Evolutionary conservation across 2,888 invertebrate species (phyloP).

Genomic region (Drosophila limbata): DNA sequence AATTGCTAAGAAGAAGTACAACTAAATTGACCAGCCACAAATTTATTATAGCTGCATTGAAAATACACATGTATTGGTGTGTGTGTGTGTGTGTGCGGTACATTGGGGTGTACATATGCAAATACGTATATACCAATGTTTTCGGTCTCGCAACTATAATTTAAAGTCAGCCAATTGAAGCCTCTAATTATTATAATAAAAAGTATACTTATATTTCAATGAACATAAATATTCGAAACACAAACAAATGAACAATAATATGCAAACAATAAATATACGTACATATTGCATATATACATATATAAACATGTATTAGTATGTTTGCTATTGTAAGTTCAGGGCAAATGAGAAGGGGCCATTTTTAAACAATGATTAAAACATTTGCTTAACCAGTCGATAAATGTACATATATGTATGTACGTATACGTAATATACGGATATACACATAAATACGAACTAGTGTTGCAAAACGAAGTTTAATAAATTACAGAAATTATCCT

Average conservation of each 20-base stretch:
- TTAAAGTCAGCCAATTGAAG: not conserved
- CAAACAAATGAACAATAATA: conserved; percentile 17
- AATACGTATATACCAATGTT: conserved; percentile 1
- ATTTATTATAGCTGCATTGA: conserved; percentile 80
- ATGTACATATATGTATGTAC: not conserved
- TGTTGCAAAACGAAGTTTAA: too few species aligned
- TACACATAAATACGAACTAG: too few species aligned
- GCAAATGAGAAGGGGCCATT: not conserved
- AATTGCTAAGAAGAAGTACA: conserved; percentile 40
- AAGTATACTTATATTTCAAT: conserved; percentile 23
- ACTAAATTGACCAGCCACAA: conserved; percentile 63
- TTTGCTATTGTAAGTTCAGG: conserved; percentile 1
- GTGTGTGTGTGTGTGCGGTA: not conserved
- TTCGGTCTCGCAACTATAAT: not conserved
- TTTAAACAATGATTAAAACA: conserved; percentile 7
- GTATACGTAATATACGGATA: not conserved
- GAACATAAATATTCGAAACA: conserved; percentile 17
- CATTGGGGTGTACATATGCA: not conserved
- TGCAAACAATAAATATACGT: conserved; percentile 7
- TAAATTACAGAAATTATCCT: too few species aligned
- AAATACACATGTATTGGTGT: conserved; percentile 15
- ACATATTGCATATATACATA: not conserved
- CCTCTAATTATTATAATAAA: conserved; percentile 12
- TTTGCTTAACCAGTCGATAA: conserved; percentile 13
- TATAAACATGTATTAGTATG: not conserved